Evolutionary conservation across 2,888 invertebrate genomes (phyloP), one percentile per base, ranked within the genome.

Genomic region (Timandra comae): DNA sequence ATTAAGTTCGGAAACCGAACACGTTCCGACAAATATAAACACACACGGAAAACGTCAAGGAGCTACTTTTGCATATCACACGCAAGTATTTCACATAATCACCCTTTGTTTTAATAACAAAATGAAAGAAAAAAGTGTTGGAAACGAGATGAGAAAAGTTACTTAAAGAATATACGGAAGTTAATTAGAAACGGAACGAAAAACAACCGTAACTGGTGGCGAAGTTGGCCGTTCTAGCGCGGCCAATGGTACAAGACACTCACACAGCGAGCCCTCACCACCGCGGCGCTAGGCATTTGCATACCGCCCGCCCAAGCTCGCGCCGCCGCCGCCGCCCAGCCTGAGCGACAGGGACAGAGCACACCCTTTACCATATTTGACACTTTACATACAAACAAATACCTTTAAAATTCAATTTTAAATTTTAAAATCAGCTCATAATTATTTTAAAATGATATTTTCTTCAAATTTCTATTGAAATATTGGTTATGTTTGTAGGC

Each of bases 161-260:
- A 78, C 77, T 78, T 80, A 71, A 74, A 82, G 81, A 81, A 82
- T 81, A 78, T 75, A 82, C 82, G 82, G 79, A 84, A 84, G 82
- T 82, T 84, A 86, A 86, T 85, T 85, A 86, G 76, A 74, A 81
- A 73, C 75, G 76, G 81, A 82, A 77, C 84, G 82, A 82, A 85
- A 84, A 86, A 86, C 86, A 86, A 86, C 86, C 86, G 86, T 86
- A 79, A 80, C 86, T 84, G 84, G 75, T 82, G 85, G 82, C 86
- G 86, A 85, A 80, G 86, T 85, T 86, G 63, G 84, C 77, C 84
- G 84, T 82, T 86, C 86, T 86, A 86, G 75, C 76, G 76, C 74
- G 78, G 80, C 81, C 84, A 84, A 84, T 82, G 79, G 84, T 80
- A 81, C 77, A 76, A 66, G 67, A 63, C 75, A 84, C 84, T 56